These are phyloP conservation scores for Etheostoma perlongum DNA, from an alignment of 2,797 vertebrate genomes.

Conservation along the genomic window DNA sequence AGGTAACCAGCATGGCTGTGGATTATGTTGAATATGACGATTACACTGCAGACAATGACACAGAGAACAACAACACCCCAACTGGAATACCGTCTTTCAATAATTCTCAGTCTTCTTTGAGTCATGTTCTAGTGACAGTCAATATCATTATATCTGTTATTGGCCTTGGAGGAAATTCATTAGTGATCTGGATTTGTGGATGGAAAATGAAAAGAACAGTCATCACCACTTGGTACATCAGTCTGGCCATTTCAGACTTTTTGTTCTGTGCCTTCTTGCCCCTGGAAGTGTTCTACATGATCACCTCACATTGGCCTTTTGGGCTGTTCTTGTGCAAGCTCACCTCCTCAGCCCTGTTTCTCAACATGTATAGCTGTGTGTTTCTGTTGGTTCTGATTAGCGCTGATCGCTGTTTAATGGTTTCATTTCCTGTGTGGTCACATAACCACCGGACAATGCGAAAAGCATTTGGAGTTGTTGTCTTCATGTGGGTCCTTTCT, in stretches of 20 bases:
- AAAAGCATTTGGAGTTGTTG: slow-evolving; percentile 75
- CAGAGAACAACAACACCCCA: neutral
- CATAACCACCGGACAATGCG: slow-evolving; percentile 87
- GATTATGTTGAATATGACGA: slow-evolving; percentile 64
- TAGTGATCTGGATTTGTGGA: slow-evolving; percentile 89
- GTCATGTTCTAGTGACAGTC: slow-evolving; percentile 48
- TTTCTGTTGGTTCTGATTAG: slow-evolving; percentile 91
- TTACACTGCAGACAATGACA: slow-evolving; percentile 68
- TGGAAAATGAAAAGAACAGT: slow-evolving; percentile 92
- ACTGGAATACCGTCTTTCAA: rapidly evolving
- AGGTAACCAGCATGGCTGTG: slow-evolving; percentile 58
- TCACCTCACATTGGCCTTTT: slow-evolving; percentile 87
- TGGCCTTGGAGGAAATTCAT: slow-evolving; percentile 89
- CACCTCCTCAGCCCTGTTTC: slow-evolving; percentile 86
- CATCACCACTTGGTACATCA: slow-evolving; percentile 90
- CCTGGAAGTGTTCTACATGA: slow-evolving; percentile 72
- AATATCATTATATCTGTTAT: slow-evolving; percentile 83
- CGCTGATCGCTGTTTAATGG: slow-evolving; percentile 87
- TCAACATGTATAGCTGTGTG: slow-evolving; percentile 94
- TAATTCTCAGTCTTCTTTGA: slow-evolving; percentile 19
- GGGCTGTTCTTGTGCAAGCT: slow-evolving; percentile 90
- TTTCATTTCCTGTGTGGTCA: slow-evolving; percentile 90
- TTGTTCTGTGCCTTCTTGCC: slow-evolving; percentile 90
- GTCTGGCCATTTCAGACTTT: slow-evolving; percentile 90
- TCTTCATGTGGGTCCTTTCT: slow-evolving; percentile 85